A percentile compares a stretch with the other conserved stretches of the same genome.
phyloP scores from a whole-genome alignment of 2,113 vertebrate species.

The Ceratotherium simum region DNA sequence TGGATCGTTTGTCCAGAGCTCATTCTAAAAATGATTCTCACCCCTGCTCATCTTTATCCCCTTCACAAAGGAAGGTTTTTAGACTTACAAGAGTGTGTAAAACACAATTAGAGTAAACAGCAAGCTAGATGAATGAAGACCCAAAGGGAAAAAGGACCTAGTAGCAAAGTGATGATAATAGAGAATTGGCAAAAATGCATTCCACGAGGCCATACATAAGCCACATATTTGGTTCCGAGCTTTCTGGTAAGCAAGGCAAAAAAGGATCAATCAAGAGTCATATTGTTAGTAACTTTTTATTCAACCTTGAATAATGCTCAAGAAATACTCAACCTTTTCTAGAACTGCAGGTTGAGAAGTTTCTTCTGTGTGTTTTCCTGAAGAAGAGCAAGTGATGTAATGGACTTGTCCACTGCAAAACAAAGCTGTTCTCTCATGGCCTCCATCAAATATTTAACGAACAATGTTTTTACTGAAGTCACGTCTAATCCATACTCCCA shows the following conservation, averaged over 20 bases:
- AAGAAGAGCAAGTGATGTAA: neutral
- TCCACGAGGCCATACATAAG: neutral
- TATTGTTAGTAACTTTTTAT: neutral
- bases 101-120: neutral
- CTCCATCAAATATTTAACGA: neutral
- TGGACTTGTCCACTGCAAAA: neutral
- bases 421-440: neutral
- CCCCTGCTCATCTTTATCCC: neutral
- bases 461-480: neutral
- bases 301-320: neutral
- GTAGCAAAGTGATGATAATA: neutral
- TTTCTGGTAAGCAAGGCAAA: neutral
- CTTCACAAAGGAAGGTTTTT: neutral
- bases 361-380: neutral
- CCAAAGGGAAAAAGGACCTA: slow-evolving; percentile 29
- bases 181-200: neutral
- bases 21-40: neutral
- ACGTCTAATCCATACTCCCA: neutral
- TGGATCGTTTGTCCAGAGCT: neutral
- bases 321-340: neutral
- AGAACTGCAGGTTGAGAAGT: neutral
- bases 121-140: neutral
- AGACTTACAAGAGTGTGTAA: neutral
- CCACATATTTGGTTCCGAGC: neutral
- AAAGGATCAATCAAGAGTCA: neutral